Evolutionary conservation across 1,140 invertebrate genomes (phyloP), one percentile per base, ranked within the genome.

Genomic region (Pissodes strobi): DNA sequence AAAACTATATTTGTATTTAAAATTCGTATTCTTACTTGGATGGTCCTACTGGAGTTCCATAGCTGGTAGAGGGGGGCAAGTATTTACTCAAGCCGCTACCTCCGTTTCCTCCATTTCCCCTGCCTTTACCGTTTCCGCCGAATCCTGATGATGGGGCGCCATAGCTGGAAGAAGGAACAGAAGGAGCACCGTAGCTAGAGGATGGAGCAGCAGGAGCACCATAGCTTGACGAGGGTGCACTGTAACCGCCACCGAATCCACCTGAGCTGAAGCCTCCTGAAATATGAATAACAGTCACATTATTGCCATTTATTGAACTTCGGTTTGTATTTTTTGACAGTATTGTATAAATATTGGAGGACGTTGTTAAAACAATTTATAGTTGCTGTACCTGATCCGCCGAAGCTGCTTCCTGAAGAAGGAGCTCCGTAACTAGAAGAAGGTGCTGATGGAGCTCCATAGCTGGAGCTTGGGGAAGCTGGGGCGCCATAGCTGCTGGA

Each of bases 351-450:
- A 30, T 6, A 30, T 12, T n/a, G n/a, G n/a, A n/a, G n/a, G n/a
- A n/a, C n/a, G n/a, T n/a, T n/a, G n/a, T n/a, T n/a, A n/a, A n/a
- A n/a, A n/a, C n/a, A n/a, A n/a, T n/a, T n/a, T n/a, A n/a, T n/a
- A n/a, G n/a, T n/a, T n/a, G 23, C 41, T 55, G 21, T 63, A 10
- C 61, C 52, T 17, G 13, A 25, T n/a, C 68, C 57, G 2, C 39
- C 23, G 68, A 49, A 41, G 38, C 58, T 61, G 45, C 68, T 69
- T 30, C 59, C 61, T 2, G 43, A 52, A n/a, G 76, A 77, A 66
- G 77, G 72, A 72, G 75, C 76, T 15, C 80, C 79, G 57, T 81
- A 79, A 45, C 57, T 72, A 1, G 77, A 76, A 17, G 79, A 79
- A 43, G 59, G 59, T 10, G 57, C 2, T 12, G 56, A 34, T 27